Evolutionary conservation across 2,797 vertebrate genomes (phyloP).

Genomic region (Sebastes itinus): DNA sequence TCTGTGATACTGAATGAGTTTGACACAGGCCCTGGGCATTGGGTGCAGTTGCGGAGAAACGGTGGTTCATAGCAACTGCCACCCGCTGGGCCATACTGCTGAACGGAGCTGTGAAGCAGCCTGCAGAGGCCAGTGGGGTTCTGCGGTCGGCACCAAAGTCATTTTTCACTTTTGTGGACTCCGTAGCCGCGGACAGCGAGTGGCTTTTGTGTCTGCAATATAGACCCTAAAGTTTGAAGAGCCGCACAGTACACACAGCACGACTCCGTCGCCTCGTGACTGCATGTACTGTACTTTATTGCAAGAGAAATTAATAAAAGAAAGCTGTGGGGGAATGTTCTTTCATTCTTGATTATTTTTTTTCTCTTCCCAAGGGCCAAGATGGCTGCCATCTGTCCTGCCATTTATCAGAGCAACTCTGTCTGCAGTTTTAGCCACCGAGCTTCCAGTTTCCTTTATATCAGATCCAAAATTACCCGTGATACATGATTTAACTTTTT

Average conservation of each 20-base stretch:
- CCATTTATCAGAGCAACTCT: conserved; percentile 41
- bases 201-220: conserved; percentile 47
- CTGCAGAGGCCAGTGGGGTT: conserved; percentile 50
- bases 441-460: conserved; percentile 19
- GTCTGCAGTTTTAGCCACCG: conserved; percentile 10
- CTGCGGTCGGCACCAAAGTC: conserved; percentile 34
- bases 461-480: conserved; percentile 5
- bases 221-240: conserved; percentile 34
- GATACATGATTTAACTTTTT: not conserved
- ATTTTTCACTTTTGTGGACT: conserved; percentile 55
- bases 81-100: conserved; percentile 49
- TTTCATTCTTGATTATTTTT: conserved; percentile 66
- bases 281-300: conserved; percentile 68
- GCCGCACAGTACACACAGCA: conserved; percentile 37
- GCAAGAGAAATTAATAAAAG: conserved; percentile 72
- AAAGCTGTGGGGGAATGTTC: conserved; percentile 61
- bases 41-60: conserved; percentile 49
- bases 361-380: conserved; percentile 53
- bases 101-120: conserved; percentile 56
- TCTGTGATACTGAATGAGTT: conserved; percentile 58
- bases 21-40: conserved; percentile 65
- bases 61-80: conserved; percentile 58
- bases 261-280: conserved; percentile 37
- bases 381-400: conserved; percentile 57
- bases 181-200: conserved; percentile 35